Evolutionary conservation across 2,888 invertebrate species (phyloP), one percentile per base, ranked within the genome.

Genomic region (Hymenopus coronatus): DNA sequence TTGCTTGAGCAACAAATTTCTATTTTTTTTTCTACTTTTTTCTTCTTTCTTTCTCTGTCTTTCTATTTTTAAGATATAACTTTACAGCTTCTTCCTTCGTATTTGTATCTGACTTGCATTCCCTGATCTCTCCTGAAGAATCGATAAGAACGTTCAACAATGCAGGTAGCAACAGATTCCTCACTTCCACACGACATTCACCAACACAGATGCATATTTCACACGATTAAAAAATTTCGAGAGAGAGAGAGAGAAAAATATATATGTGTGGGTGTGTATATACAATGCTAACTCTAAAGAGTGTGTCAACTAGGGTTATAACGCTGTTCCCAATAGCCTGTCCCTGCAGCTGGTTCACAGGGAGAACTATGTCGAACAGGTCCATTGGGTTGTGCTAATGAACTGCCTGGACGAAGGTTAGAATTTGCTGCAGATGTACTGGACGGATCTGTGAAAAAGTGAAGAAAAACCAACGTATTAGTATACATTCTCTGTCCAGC

Each of bases 301-400:
- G 40, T 46, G 54, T 88, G 89, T 91, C 91, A 91, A 89, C 90
- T 91, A 83, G 90, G 91, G 85, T 90, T 90, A 82, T 90, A 90
- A 54, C 89, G 90, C 33, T 87, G 87, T n/a, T 91, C 91, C 91
- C 91, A 91, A 81, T 91, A 91, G 83, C 89, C 90, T 81, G 90
- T 40, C 25, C 87, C 87, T 12, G 82, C 33, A 70, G 88, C 84
- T 28, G 89, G 88, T 81, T 90, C 90, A 86, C 90, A 90, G 8
- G 91, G 91, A 14, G 91, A 91, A 88, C 91, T 91, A 84, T 91
- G 91, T 82, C 91, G 88, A n/a, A 91, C 87, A n/a, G 91, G 91
- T n/a, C 91, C 91, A 90, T 91, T 91, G 54, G 90, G 90, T 87
- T 91, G 91, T 8, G 90, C 90, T 27, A 91, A 86, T 27, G 91